A percentile compares a stretch with the other conserved stretches of the same genome.
These are phyloP conservation scores for Mizuhopecten yessoensis DNA, from an alignment of 1,140 invertebrate species.

Conservation along the genomic window DNA sequence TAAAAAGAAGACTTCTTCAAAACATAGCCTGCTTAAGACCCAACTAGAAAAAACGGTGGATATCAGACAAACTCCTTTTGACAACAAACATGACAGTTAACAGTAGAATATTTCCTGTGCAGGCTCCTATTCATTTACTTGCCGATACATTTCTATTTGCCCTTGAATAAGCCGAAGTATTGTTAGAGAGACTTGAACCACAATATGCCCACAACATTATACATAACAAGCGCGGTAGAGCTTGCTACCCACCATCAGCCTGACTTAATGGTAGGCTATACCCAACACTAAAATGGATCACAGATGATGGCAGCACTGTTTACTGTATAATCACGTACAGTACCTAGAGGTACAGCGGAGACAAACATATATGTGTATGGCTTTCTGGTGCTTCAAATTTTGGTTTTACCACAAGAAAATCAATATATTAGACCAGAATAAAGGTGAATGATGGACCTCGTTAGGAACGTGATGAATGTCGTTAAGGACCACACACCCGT, in stretches of 20 bases:
- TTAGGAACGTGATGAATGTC: neutral
- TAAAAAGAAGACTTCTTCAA: too few relatives aligned
- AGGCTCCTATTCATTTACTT: neutral
- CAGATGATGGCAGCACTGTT: neutral
- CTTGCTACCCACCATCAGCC: conserved; percentile 6
- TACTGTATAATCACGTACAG: conserved; percentile 12
- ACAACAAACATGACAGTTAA: conserved; percentile 27
- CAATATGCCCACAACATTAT: neutral
- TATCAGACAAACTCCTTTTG: neutral
- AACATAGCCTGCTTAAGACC: too few relatives aligned
- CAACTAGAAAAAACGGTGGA: neutral
- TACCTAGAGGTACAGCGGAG: neutral
- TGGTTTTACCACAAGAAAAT: conserved; percentile 34
- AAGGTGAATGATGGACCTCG: neutral
- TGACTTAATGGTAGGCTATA: conserved; percentile 21
- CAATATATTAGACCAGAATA: neutral
- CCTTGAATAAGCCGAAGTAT: neutral
- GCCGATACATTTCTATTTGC: neutral
- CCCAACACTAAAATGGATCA: neutral
- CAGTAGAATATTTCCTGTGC: neutral
- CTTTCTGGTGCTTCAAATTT: conserved; percentile 27
- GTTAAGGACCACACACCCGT: neutral
- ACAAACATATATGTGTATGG: conserved; percentile 35
- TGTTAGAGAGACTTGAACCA: neutral
- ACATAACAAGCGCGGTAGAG: neutral